Evolutionary conservation across 2,888 invertebrate genomes (phyloP).

Genomic region (Polietes domitor): DNA sequence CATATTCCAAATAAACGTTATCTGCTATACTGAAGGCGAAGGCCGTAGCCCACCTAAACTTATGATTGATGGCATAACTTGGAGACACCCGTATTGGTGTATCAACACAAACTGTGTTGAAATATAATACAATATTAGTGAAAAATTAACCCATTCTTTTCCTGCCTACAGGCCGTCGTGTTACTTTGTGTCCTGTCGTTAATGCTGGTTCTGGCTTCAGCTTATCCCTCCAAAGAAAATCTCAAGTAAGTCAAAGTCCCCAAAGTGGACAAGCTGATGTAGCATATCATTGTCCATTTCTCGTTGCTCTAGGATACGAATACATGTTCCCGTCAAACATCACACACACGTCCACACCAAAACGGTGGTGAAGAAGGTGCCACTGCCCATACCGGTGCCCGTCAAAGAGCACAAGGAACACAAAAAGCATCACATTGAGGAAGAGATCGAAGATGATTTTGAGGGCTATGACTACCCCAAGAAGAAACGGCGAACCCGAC

Average conservation of each 20-base stretch:
- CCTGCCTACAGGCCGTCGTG: conserved; percentile 69
- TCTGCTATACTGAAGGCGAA: no score
- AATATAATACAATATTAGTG: no score
- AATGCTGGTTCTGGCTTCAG: conserved; percentile 74
- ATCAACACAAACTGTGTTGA: no score
- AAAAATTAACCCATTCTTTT: neutral
- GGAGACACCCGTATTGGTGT: no score
- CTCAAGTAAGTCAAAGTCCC: conserved; percentile 75
- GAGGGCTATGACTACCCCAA: conserved; percentile 79
- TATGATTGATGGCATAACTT: no score
- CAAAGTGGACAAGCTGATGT: neutral
- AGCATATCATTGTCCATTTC: conserved; percentile 35
- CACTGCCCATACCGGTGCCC: conserved; percentile 79
- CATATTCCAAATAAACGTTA: no score
- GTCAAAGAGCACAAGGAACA: conserved; percentile 75
- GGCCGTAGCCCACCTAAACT: no score
- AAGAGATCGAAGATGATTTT: conserved; percentile 76
- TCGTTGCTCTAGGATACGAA: conserved; percentile 75
- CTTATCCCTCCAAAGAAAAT: conserved; percentile 77
- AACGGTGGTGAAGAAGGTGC: conserved; percentile 80
- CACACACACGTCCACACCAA: conserved; percentile 81
- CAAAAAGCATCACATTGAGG: conserved; percentile 70
- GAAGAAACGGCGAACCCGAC: conserved; percentile 77
- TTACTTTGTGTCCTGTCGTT: conserved; percentile 74
- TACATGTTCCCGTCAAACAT: conserved; percentile 80